Conservation (phyloP, 37 sponge, comb jelly and placozoan genomes). For the Axinella damicornis region DNA sequence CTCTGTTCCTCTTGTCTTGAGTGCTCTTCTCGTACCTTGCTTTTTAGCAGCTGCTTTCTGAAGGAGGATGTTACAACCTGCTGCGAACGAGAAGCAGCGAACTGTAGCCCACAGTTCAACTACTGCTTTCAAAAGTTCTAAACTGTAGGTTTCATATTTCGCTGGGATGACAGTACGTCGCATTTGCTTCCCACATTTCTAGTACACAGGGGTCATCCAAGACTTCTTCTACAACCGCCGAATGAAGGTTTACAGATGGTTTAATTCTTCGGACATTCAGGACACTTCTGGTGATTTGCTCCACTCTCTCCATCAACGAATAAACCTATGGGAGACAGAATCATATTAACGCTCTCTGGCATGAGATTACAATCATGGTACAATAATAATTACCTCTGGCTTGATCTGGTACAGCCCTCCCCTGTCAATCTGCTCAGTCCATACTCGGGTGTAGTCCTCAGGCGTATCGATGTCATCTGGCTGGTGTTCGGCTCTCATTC, state of each 20-base stretch:
- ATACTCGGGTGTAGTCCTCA: constrained; percentile 5
- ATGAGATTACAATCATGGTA: too few relatives aligned
- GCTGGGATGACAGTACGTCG: neutral
- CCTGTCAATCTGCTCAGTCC: constrained; percentile 18
- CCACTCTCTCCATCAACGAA: neutral
- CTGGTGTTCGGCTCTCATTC: constrained; percentile 8
- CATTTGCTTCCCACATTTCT: neutral
- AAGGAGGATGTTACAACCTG: neutral
- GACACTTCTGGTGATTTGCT: neutral
- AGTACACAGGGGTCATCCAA: neutral
- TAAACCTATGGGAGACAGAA: neutral
- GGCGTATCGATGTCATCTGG: neutral
- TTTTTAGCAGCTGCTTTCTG: neutral
- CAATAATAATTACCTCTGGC: neutral
- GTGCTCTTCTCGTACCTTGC: constrained; percentile 31
- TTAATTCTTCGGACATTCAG: neutral
- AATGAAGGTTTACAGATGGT: neutral
- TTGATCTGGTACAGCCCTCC: constrained; percentile 31
- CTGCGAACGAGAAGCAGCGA: constrained; percentile 25
- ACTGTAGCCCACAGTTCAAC: constrained; percentile 33
- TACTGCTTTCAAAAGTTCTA: constrained; percentile 8
- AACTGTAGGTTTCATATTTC: too few relatives aligned
- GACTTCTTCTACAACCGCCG: neutral
- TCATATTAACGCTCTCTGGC: too few relatives aligned
- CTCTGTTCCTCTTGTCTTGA: constrained; percentile 2